Conservation (phyloP, 2,888 invertebrate genomes). For the Leptinotarsa peninsularis region DNA sequence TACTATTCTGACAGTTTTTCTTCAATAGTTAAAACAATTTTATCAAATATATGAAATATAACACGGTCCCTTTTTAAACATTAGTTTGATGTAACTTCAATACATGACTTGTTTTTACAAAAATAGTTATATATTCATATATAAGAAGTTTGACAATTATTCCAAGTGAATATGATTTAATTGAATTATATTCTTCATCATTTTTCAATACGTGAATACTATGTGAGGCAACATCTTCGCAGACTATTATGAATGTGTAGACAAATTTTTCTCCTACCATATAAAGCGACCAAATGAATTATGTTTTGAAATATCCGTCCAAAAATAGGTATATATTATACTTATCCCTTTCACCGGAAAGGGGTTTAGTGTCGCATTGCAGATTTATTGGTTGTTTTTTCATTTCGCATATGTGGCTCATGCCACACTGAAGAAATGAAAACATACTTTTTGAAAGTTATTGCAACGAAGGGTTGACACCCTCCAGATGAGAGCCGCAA, state of each 20-base stretch:
- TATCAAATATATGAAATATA: too few species aligned
- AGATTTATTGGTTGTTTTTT: conserved; percentile 53
- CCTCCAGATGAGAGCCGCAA: conserved; percentile 3
- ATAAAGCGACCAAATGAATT: conserved; percentile 26
- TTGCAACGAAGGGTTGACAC: conserved; percentile 34
- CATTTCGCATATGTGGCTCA: conserved; percentile 46
- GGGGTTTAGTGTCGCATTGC: conserved; percentile 52
- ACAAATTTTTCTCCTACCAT: conserved; percentile 33
- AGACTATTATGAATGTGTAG: conserved; percentile 14
- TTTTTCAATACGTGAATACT: too few species aligned
- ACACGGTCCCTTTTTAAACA: too few species aligned
- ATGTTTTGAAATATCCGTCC: conserved; percentile 42
- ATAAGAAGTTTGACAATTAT: too few species aligned
- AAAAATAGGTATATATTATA: conserved; percentile 45
- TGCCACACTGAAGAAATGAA: conserved; percentile 37
- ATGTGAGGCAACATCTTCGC: too few species aligned
- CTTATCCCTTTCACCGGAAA: conserved; percentile 48
- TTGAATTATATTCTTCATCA: too few species aligned
- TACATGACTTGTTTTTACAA: too few species aligned
- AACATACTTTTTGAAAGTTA: conserved; percentile 33
- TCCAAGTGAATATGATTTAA: too few species aligned
- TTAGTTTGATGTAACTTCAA: too few species aligned
- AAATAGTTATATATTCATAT: too few species aligned
- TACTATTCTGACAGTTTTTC: too few species aligned
- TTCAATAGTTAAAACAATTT: too few species aligned